Conservation (phyloP, 2,888 invertebrate species). For the Xestoiulus laeticollis region DNA sequence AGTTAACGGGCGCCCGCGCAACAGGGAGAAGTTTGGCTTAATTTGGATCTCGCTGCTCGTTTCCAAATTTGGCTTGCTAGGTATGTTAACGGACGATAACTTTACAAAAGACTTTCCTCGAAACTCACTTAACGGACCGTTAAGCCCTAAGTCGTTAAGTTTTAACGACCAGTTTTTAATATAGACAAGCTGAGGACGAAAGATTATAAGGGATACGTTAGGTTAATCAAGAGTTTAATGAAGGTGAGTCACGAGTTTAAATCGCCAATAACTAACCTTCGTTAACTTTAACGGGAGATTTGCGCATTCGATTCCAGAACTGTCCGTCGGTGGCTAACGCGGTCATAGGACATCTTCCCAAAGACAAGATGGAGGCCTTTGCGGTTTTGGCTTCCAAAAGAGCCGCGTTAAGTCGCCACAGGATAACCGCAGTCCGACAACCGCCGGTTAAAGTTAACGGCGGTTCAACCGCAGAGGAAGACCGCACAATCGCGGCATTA, state of each 20-base stretch:
- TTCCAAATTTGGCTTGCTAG: not conserved
- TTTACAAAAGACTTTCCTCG: not conserved
- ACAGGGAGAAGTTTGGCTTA: not conserved
- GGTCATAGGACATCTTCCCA: not conserved
- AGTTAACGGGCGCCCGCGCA: not conserved
- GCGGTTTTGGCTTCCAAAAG: not conserved
- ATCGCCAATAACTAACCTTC: too few species aligned
- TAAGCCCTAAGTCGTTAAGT: too few species aligned
- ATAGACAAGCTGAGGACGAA: not conserved
- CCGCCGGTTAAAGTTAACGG: too few species aligned
- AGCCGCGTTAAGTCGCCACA: not conserved
- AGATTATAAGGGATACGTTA: not conserved
- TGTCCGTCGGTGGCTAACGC: not conserved
- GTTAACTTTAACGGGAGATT: too few species aligned
- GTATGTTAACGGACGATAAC: not conserved
- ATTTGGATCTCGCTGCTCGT: not conserved
- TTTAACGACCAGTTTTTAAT: not conserved
- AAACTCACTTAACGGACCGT: not conserved
- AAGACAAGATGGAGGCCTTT: not conserved
- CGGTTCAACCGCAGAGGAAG: too few species aligned
- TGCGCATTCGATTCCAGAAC: too few species aligned
- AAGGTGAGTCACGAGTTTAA: not conserved
- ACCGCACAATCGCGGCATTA: not conserved
- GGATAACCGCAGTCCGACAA: not conserved
- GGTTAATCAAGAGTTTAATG: not conserved